Evolutionary conservation across 2,113 vertebrate genomes (phyloP), one percentile per base, ranked within the genome.

Genomic region (Thinocorus orbignyianus): DNA sequence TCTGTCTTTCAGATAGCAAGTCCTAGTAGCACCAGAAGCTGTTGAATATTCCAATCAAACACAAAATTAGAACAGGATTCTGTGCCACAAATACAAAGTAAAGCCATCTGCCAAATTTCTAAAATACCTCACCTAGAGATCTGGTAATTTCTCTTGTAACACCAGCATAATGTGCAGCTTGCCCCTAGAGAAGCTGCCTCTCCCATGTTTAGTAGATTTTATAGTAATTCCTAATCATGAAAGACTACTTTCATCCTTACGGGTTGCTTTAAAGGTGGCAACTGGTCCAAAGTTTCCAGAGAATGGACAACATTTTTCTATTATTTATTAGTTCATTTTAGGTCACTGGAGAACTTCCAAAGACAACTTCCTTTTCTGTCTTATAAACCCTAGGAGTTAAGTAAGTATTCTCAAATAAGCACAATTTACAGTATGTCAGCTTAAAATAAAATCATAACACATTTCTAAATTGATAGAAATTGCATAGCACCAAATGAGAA

Each of bases 401-500:
- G 96, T 83, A 97, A 94, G 86, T 79, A 95, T 95, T 95, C 97
- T 96, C 91, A 96, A 94, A 97, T 96, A 97, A 97, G 95, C 90
- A 15, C 92, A 96, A 94, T 93, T 97, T 91, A 86, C 93, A 95
- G 94, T 92, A 97, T 97, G 96, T 94, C 96, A 97, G 94, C 95
- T 95, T 98, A 96, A 97, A 97, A 97, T 96, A 95, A 98, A 98
- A 96, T 97, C 96, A 97, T 95, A 97, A 96, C 96, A 97, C 90
- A 94, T 97, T 97, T 96, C 96, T 97, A 98, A 98, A 98, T 97
- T 97, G 95, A 97, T 96, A 97, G 97, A 97, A 98, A 98, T 98
- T 94, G 96, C 95, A 97, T 93, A 96, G 91, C 96, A 97, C 90
- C 96, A 97, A 97, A 97, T 97, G 96, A 98, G 96, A 97, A 95